Conservation (phyloP, 1,140 invertebrate species). For the Zophobas morio region DNA sequence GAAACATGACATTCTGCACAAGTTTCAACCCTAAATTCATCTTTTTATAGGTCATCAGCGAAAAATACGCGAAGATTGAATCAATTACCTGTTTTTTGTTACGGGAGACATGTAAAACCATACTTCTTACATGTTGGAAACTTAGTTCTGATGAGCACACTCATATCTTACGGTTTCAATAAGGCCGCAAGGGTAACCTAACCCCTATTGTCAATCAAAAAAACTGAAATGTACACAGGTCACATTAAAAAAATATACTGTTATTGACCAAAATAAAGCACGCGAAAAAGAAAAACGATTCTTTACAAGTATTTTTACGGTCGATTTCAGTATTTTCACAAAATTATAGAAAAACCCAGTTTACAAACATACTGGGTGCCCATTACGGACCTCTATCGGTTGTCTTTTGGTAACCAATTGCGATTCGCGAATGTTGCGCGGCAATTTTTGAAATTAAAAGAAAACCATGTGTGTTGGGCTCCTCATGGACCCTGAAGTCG, state of each 20-base stretch:
- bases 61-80: constrained; percentile 16
- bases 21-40: constrained; percentile 55
- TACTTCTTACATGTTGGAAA: constrained; percentile 52
- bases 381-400: constrained; percentile 60
- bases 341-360: constrained; percentile 65
- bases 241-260: constrained; percentile 53
- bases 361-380: constrained; percentile 65
- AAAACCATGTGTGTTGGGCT: too few relatives aligned
- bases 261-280: constrained; percentile 20
- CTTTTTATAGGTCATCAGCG: constrained; percentile 58
- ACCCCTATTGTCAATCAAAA: constrained; percentile 61
- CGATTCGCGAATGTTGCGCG: constrained; percentile 14
- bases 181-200: constrained; percentile 64
- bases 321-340: constrained; percentile 59
- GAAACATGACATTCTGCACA: constrained; percentile 55
- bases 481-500: too few relatives aligned
- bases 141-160: constrained; percentile 53
- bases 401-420: constrained; percentile 51
- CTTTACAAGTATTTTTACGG: constrained; percentile 46
- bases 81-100: constrained; percentile 37
- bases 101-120: constrained; percentile 25
- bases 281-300: constrained; percentile 45
- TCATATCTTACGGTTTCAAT: constrained; percentile 60
- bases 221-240: constrained; percentile 46
- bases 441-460: constrained; percentile 11